A percentile compares a stretch with the other conserved stretches of the same genome.
Conservation (phyloP, 2,888 invertebrate genomes). For the Dichetophora obliterata region DNA sequence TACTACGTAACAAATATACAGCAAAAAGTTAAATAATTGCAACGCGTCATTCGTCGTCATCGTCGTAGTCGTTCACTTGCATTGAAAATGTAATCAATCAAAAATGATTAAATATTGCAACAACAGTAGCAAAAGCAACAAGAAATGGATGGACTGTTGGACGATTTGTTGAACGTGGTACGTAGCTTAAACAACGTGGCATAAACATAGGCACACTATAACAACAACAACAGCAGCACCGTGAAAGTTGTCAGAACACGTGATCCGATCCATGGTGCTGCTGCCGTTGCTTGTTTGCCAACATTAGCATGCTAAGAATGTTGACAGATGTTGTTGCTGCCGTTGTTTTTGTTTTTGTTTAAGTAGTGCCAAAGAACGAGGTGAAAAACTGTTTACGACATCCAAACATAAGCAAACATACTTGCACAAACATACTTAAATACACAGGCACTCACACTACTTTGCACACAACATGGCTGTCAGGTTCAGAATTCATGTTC, state of each 20-base stretch:
- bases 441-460: too few relatives aligned
- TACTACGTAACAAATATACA: too few relatives aligned
- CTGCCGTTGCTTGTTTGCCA: neutral
- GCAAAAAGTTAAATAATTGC: neutral
- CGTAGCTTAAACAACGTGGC: neutral
- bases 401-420: neutral
- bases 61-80: slow-evolving; percentile 8
- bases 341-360: neutral
- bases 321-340: slow-evolving; percentile 9
- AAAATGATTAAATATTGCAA: slow-evolving; percentile 22
- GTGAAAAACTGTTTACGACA: slow-evolving; percentile 24
- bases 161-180: neutral
- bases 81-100: slow-evolving; percentile 25
- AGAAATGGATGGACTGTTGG: neutral
- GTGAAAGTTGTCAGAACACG: neutral
- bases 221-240: neutral
- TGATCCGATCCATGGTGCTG: neutral
- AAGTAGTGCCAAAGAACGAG: slow-evolving; percentile 11
- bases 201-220: neutral
- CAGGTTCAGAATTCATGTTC: too few relatives aligned
- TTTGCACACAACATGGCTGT: too few relatives aligned
- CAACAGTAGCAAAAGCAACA: neutral
- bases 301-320: slow-evolving; percentile 25
- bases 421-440: too few relatives aligned
- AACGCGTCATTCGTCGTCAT: slow-evolving; percentile 5